A percentile compares a stretch with the other conserved stretches of the same genome.
phyloP scores from a whole-genome alignment of 2,113 vertebrate genomes.

The Trichomycterus rosablanca region DNA sequence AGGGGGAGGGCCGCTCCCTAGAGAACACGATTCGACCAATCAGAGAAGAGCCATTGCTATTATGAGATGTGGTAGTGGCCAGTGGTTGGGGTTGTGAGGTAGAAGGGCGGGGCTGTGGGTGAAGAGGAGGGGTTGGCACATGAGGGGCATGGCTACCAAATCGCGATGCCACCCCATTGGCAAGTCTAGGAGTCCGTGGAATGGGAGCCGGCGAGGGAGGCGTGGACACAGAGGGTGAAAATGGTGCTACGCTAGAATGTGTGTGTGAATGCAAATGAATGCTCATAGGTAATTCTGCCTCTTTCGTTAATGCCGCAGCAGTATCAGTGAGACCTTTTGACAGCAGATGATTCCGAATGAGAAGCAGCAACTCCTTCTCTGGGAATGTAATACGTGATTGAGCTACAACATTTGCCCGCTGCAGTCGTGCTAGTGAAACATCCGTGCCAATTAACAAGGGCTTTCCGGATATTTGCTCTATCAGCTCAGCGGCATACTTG shows the following conservation, averaged over 20 bases:
- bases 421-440: slow-evolving; percentile 89
- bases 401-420: slow-evolving; percentile 95
- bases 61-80: slow-evolving; percentile 65
- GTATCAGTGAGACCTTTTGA: slow-evolving; percentile 92
- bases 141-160: slow-evolving; percentile 71
- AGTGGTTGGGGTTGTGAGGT: slow-evolving; percentile 68
- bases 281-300: slow-evolving; percentile 92
- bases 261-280: slow-evolving; percentile 75
- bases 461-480: slow-evolving; percentile 93
- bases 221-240: slow-evolving; percentile 60
- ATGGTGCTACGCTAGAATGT: slow-evolving; percentile 61
- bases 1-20: slow-evolving; percentile 81
- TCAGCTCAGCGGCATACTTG: slow-evolving; percentile 91
- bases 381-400: slow-evolving; percentile 94
- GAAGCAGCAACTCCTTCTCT: slow-evolving; percentile 90
- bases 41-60: slow-evolving; percentile 76
- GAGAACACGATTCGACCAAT: slow-evolving; percentile 94
- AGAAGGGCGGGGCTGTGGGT: slow-evolving; percentile 71
- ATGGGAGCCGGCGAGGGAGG: slow-evolving; percentile 77
- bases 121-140: slow-evolving; percentile 63
- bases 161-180: slow-evolving; percentile 82
- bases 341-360: slow-evolving; percentile 94
- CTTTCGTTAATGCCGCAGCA: slow-evolving; percentile 81
- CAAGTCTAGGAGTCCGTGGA: slow-evolving; percentile 87
- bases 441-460: slow-evolving; percentile 89